Conservation (phyloP, 2,888 invertebrate genomes). For the Aleiodes alternator region DNA sequence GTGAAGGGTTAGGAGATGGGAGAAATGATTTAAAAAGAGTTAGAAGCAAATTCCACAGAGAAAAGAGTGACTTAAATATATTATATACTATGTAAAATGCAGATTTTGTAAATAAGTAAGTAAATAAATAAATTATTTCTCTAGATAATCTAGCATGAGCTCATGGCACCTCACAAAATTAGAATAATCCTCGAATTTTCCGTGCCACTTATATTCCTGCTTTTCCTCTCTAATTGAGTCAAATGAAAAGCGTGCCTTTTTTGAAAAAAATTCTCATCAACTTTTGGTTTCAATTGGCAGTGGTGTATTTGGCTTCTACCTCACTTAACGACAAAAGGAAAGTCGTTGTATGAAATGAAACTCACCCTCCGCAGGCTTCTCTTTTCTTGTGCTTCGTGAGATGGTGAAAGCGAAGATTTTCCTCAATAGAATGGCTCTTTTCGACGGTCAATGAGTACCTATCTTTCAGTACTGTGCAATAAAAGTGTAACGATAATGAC, state of each 20-base stretch:
- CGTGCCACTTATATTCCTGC: not conserved
- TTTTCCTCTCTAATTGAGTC: not conserved
- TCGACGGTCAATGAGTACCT: slow-evolving; percentile 19
- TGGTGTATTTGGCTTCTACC: slow-evolving; percentile 21
- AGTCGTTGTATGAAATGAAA: slow-evolving; percentile 11
- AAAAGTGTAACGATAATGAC: slow-evolving; percentile 40
- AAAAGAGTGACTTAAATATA: too few species aligned
- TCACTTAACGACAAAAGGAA: not conserved
- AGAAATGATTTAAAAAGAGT: too few species aligned
- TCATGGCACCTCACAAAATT: too few species aligned
- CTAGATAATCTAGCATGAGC: too few species aligned
- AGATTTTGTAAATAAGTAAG: too few species aligned
- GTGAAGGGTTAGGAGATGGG: too few species aligned
- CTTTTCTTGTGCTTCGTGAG: not conserved
- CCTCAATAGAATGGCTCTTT: slow-evolving; percentile 1
- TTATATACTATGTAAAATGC: too few species aligned
- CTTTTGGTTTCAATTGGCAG: not conserved
- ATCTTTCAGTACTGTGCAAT: slow-evolving; percentile 19
- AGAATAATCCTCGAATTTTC: too few species aligned
- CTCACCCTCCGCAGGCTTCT: not conserved
- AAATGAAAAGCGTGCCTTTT: slow-evolving; percentile 6
- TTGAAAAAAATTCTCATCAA: not conserved
- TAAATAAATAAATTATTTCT: too few species aligned
- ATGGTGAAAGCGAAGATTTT: not conserved
- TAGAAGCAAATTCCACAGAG: too few species aligned